Percentiles rank a stretch among this genome's conserved stretches.
phyloP scores from a whole-genome alignment of 2,888 invertebrate species.

The Fabriciana adippe region DNA sequence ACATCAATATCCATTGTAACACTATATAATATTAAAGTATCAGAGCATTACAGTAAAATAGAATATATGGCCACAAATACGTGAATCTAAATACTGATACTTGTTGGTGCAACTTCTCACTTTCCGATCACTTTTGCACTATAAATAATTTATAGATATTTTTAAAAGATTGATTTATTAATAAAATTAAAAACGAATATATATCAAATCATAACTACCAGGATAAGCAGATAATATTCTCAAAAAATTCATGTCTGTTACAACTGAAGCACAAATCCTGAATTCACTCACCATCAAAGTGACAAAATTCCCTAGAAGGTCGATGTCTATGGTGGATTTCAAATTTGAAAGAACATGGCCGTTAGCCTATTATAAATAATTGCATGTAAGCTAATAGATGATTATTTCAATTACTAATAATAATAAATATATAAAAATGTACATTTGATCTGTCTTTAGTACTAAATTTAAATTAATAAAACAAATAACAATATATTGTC shows the following conservation, averaged over 20 bases:
- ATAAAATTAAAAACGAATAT: slow-evolving; percentile 14
- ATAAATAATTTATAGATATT: slow-evolving; percentile 21
- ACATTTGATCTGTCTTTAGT: too few relatives aligned
- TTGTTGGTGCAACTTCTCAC: slow-evolving; percentile 40
- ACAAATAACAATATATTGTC: too few relatives aligned
- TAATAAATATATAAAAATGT: too few relatives aligned
- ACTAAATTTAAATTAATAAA: too few relatives aligned
- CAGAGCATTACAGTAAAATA: slow-evolving; percentile 73
- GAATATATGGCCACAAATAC: slow-evolving; percentile 65
- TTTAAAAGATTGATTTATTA: background rate
- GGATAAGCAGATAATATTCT: slow-evolving; percentile 49
- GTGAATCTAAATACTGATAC: slow-evolving; percentile 53
- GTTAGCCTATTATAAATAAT: slow-evolving; percentile 41
- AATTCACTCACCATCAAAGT: slow-evolving; percentile 65
- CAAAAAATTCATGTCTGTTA: slow-evolving; percentile 68
- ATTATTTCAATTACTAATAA: too few relatives aligned
- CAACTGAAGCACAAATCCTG: slow-evolving; percentile 70
- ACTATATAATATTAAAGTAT: slow-evolving; percentile 62
- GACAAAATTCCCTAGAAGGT: slow-evolving; percentile 65
- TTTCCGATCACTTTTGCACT: slow-evolving; percentile 33
- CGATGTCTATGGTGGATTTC: slow-evolving; percentile 66
- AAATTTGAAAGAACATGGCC: slow-evolving; percentile 57
- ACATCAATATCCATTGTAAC: slow-evolving; percentile 88
- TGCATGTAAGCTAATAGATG: too few relatives aligned
- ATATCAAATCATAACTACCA: slow-evolving; percentile 24